phyloP scores from a whole-genome alignment of 2,797 vertebrate species.

The Helicolenus hilgendorfi region DNA sequence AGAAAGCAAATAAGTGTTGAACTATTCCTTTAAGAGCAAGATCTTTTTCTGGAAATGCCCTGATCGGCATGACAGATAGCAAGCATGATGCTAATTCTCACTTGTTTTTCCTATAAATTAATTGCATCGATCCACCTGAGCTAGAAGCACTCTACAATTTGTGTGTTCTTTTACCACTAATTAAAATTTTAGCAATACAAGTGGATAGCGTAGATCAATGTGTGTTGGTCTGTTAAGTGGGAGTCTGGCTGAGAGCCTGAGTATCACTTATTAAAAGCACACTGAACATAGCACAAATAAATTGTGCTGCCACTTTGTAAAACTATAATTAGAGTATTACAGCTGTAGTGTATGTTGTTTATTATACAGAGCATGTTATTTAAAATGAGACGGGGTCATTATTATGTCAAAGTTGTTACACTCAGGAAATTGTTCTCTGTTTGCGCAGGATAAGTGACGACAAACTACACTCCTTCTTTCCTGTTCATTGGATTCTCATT shows the following conservation, averaged over 20 bases:
- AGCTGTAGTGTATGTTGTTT: neutral
- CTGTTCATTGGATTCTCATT: slow-evolving; percentile 1
- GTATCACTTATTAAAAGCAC: slow-evolving; percentile 35
- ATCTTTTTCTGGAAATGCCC: neutral
- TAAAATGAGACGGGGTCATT: neutral
- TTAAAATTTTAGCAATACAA: slow-evolving; percentile 17
- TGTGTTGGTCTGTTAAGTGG: slow-evolving; percentile 24
- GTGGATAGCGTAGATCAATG: slow-evolving; percentile 24
- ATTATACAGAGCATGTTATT: neutral
- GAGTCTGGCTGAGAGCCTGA: slow-evolving; percentile 3
- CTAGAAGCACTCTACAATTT: slow-evolving; percentile 1
- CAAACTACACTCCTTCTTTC: neutral
- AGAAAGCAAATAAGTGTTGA: neutral
- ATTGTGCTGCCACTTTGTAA: neutral
- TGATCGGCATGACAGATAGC: neutral
- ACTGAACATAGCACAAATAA: neutral
- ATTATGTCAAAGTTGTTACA: neutral
- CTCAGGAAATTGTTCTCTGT: neutral
- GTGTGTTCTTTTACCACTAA: neutral
- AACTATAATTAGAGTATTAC: slow-evolving; percentile 17
- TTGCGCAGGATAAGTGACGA: neutral
- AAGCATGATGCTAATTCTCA: neutral
- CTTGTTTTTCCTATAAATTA: neutral
- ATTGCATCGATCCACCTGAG: neutral
- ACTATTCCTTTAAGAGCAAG: neutral